These are phyloP conservation scores for Ctena decussata DNA, from an alignment of 2,888 invertebrate species.

Conservation along the genomic window DNA sequence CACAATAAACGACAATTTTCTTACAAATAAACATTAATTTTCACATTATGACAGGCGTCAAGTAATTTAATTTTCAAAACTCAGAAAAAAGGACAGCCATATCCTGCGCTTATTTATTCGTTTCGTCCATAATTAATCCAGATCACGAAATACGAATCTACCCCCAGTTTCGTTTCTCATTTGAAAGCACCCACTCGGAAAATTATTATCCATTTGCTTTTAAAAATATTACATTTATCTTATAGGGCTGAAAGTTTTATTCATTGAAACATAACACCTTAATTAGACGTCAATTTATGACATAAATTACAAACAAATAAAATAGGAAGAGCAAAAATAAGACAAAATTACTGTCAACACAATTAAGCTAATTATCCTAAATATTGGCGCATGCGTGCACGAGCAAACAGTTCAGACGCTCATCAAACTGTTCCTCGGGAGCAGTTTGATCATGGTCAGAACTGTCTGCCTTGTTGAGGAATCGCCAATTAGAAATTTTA, in stretches of 20 bases:
- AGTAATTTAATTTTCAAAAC: neutral
- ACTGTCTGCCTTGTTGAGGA: too few relatives aligned
- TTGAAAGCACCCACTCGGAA: neutral
- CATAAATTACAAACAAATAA: neutral
- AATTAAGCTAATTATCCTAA: neutral
- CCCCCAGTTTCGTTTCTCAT: neutral
- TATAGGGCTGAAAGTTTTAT: neutral
- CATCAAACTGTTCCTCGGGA: too few relatives aligned
- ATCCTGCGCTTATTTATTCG: conserved; percentile 2
- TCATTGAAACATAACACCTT: neutral
- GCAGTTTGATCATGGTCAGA: too few relatives aligned
- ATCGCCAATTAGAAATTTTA: too few relatives aligned
- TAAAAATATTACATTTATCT: neutral
- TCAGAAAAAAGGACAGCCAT: neutral
- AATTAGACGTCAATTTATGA: conserved; percentile 3
- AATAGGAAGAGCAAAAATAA: neutral
- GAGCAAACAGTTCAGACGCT: too few relatives aligned
- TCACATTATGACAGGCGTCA: conserved; percentile 8
- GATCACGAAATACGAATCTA: conserved; percentile 1
- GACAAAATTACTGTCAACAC: neutral
- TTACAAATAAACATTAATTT: neutral
- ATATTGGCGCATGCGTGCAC: too few relatives aligned
- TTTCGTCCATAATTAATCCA: conserved; percentile 4
- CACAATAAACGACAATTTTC: neutral
- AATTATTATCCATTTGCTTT: conserved; percentile 7